A percentile compares a stretch with the other conserved stretches of the same genome.
Conservation (phyloP, 2,888 invertebrate genomes). For the Dryobotodes eremita region DNA sequence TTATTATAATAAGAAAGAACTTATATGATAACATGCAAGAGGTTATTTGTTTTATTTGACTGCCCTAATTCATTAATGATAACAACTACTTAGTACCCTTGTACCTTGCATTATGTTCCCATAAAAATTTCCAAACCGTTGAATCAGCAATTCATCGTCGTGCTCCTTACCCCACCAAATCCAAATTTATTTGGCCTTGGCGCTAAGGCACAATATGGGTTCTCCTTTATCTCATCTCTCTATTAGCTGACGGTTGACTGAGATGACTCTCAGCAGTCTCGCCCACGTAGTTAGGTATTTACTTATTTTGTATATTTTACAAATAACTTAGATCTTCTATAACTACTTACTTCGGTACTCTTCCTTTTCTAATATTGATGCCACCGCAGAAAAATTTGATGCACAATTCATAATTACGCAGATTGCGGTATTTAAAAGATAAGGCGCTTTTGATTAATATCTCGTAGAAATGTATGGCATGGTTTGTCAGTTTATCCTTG, state of each 20-base stretch:
- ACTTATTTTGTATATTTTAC: no score
- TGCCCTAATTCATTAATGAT: not conserved
- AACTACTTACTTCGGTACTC: no score
- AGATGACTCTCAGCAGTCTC: not conserved
- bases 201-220: no score
- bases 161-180: not conserved
- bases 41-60: not conserved
- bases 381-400: not conserved
- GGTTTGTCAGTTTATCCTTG: not conserved
- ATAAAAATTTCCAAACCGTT: not conserved
- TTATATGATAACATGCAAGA: not conserved
- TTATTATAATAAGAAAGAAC: no score
- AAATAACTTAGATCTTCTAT: no score
- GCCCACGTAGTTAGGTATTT: no score
- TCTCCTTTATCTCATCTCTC: not conserved
- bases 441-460: slow-evolving; percentile 16
- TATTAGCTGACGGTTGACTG: not conserved
- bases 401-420: not conserved
- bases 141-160: not conserved
- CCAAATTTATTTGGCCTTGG: not conserved
- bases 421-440: slow-evolving; percentile 5
- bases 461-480: not conserved
- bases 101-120: no score
- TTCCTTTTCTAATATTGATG: no score
- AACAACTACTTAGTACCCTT: not conserved